Base-by-base conservation (phyloP, 2,888 invertebrate genomes). In the Leptinotarsa tumamoca region DNA sequence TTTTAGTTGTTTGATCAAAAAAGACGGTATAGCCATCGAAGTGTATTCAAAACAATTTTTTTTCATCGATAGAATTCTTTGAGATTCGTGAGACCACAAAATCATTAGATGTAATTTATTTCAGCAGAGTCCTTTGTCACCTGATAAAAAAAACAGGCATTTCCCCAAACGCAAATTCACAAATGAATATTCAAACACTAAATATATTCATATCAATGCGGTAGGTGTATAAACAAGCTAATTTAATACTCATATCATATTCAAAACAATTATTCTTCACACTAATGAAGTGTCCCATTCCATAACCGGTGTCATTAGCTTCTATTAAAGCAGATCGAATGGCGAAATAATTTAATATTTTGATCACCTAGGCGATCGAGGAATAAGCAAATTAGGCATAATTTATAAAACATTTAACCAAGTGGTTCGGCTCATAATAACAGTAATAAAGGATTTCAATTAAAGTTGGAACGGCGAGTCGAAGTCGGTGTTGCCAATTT, bases 391-490 rank as follows among this genome's bases (percentile, higher is more conserved):
- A 78, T 77, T 80, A 78, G 76, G 76, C 73, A 79, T 77, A 80
- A 77, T 77, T 77, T 75, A 78, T 74, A 75, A 78, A 80, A 80
- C 79, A 78, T 78, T 80, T 79, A 78, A 78, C 78, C 68, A 78
- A 78, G 77, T 77, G 77, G 80, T 78, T 78, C 68, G 74, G 67
- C 63, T 43, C 71, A 73, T 79, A 80, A 79, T 80, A 80, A 80
- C 78, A 77, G 80, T 79, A 79, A 80, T 80, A 80, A 78, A 78
- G 74, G 77, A 71, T 76, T 79, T 80, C 79, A 79, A 79, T 79
- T 79, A 79, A 77, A 79, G 77, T 76, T 69, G 72, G 70, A 10
- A 76, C 67, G 74, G 73, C 76, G 77, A 77, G 75, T 68, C 73
- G n/a, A 18, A 33, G 63, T 33, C 63, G n/a, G 63, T 63, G 63